These are phyloP conservation scores for Rhopalosiphum maidis DNA, from an alignment of 1,140 invertebrate genomes.

Conservation along the genomic window DNA sequence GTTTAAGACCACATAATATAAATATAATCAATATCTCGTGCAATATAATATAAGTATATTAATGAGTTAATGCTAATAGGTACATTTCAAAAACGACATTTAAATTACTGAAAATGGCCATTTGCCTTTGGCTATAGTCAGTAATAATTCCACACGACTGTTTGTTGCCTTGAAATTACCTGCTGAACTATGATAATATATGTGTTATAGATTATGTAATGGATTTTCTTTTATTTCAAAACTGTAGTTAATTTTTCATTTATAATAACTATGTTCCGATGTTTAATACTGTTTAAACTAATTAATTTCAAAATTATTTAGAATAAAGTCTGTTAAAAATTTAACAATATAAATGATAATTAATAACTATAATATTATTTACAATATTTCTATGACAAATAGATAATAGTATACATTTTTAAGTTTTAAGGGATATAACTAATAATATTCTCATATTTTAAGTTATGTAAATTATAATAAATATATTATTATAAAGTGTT, in stretches of 20 bases:
- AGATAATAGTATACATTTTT: not conserved
- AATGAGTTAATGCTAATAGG: not conserved
- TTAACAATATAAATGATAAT: not conserved
- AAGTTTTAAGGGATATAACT: not conserved
- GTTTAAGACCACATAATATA: not conserved
- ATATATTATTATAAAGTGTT: not conserved
- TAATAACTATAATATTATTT: not conserved
- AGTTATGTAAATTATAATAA: not conserved
- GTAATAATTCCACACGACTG: not conserved
- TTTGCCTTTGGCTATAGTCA: not conserved
- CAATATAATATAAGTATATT: no score
- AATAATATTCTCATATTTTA: not conserved
- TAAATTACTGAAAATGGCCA: not conserved
- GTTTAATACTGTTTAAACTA: not conserved
- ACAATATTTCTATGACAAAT: not conserved
- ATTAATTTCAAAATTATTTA: not conserved
- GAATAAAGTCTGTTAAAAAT: not conserved
- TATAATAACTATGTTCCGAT: not conserved
- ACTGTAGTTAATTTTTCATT: not conserved
- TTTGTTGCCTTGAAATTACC: not conserved
- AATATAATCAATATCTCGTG: not conserved
- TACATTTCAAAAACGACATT: not conserved
- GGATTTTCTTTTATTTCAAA: not conserved
- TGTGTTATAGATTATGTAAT: not conserved
- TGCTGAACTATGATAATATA: not conserved